Evolutionary conservation across 1,140 invertebrate genomes (phyloP).

Genomic region (Brachionus paranguensis): DNA sequence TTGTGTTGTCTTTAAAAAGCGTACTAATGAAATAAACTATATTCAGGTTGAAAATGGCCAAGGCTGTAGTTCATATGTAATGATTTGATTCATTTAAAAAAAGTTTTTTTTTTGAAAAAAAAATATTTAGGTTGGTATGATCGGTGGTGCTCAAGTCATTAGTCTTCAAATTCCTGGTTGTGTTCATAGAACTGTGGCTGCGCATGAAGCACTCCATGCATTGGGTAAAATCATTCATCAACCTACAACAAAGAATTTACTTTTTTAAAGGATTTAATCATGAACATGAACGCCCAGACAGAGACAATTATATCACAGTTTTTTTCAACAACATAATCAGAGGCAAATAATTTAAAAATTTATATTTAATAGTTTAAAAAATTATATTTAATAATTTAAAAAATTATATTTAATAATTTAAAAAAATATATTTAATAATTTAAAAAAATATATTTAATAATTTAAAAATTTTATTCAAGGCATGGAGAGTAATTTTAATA

Average conservation of each 20-base stretch:
- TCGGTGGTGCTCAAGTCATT: not conserved
- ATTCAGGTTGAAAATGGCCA: not conserved
- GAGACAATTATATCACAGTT: not conserved
- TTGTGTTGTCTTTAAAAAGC: not conserved
- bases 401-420: too few species aligned
- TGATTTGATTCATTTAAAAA: not conserved
- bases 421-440: not conserved
- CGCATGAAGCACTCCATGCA: not conserved
- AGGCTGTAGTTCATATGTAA: constrained; percentile 5
- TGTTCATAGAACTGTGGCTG: not conserved
- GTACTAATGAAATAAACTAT: not conserved
- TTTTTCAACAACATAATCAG: not conserved
- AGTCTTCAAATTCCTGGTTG: not conserved
- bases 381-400: too few species aligned
- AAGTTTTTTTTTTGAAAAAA: not conserved
- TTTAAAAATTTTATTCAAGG: not conserved
- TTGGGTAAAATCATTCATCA: not conserved
- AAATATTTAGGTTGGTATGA: not conserved
- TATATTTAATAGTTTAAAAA: not conserved
- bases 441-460: not conserved
- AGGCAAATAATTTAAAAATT: not conserved
- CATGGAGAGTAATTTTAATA: not conserved
- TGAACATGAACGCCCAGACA: constrained; percentile 3
- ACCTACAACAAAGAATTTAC: constrained; percentile 46
- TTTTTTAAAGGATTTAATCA: constrained; percentile 44